A percentile compares a stretch with the other conserved stretches of the same genome.
Conservation (phyloP, 2,888 invertebrate genomes). For the Dynastes tityus region DNA sequence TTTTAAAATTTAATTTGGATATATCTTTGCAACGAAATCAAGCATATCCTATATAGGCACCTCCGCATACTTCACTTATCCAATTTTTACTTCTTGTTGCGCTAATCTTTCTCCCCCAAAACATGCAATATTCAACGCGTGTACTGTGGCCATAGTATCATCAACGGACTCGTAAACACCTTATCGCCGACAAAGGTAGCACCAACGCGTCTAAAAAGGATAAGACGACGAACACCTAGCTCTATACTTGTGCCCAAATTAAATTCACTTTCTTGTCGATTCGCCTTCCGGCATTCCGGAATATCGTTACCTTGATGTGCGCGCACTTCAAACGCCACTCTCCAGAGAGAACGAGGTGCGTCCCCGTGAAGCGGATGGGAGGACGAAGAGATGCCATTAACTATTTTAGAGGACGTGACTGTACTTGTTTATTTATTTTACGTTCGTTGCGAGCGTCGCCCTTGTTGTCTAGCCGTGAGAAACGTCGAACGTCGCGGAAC, state of each 20-base stretch:
- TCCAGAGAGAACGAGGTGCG: background rate
- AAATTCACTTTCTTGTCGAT: slow-evolving; percentile 63
- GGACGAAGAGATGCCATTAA: background rate
- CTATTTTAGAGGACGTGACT: slow-evolving; percentile 23
- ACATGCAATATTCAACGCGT: slow-evolving; percentile 57
- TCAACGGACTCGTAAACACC: slow-evolving; percentile 10
- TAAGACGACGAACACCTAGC: too few species aligned
- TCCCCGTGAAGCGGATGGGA: background rate
- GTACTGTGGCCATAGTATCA: slow-evolving; percentile 61
- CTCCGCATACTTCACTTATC: too few species aligned
- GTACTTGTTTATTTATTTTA: slow-evolving; percentile 9
- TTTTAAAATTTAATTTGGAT: too few species aligned
- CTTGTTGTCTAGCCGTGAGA: background rate
- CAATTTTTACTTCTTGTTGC: too few species aligned
- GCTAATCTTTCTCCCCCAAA: too few species aligned
- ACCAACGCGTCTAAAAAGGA: background rate
- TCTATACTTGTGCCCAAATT: slow-evolving; percentile 54
- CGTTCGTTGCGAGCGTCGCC: background rate
- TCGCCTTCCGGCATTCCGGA: slow-evolving; percentile 59
- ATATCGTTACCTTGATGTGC: slow-evolving; percentile 17
- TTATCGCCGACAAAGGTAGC: background rate
- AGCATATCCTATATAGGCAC: too few species aligned
- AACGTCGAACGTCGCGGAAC: background rate
- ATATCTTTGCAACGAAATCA: too few species aligned
- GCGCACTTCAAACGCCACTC: background rate